These are phyloP conservation scores for Sebastes goodei DNA, from an alignment of 2,797 vertebrate genomes.

Conservation along the genomic window DNA sequence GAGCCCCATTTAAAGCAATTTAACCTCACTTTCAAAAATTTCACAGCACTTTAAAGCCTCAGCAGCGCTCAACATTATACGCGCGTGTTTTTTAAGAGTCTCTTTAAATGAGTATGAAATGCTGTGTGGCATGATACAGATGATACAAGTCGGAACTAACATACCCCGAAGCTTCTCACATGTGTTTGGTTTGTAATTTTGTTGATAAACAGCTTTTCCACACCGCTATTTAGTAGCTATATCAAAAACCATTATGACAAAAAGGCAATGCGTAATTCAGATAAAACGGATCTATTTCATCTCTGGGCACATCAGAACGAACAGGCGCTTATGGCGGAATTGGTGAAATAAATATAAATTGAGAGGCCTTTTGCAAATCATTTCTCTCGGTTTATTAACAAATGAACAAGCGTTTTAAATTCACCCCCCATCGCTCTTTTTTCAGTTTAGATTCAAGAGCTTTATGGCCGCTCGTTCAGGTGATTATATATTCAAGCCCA, in stretches of 20 bases:
- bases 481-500: conserved; percentile 69
- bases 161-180: conserved; percentile 59
- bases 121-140: conserved; percentile 64
- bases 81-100: conserved; percentile 55
- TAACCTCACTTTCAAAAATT: conserved; percentile 63
- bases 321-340: conserved; percentile 38
- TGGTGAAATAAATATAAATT: conserved; percentile 67
- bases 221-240: conserved; percentile 45
- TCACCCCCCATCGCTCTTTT: conserved; percentile 47
- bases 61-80: conserved; percentile 47
- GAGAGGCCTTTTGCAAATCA: conserved; percentile 52
- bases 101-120: conserved; percentile 71
- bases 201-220: conserved; percentile 81
- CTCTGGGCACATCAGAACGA: conserved; percentile 44
- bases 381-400: conserved; percentile 58
- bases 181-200: conserved; percentile 70
- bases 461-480: conserved; percentile 61
- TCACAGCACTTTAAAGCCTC: conserved; percentile 71
- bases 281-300: conserved; percentile 69
- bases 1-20: conserved; percentile 50
- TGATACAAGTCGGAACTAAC: conserved; percentile 46
- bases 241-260: conserved; percentile 66
- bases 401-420: conserved; percentile 71
- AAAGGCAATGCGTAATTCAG: conserved; percentile 61
- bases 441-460: conserved; percentile 38